phyloP scores from a whole-genome alignment of 2,888 invertebrate genomes.

The Aleiodes leptofemur region DNA sequence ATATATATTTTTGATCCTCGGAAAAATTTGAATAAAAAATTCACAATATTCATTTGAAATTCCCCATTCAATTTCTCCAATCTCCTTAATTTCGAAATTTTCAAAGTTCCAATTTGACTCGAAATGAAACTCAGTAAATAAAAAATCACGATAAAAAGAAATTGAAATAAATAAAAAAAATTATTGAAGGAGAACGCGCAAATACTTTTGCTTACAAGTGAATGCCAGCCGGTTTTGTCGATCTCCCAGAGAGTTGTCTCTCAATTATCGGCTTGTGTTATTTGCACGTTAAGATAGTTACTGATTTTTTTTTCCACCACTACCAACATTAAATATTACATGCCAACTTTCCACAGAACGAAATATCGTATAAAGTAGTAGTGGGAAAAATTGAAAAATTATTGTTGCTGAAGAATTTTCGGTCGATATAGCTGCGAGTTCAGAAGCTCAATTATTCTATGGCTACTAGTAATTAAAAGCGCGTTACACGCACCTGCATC shows the following conservation, averaged over 20 bases:
- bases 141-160: background rate
- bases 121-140: too few species aligned
- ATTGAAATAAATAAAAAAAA: slow-evolving; percentile 5
- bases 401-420: slow-evolving; percentile 14
- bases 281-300: slow-evolving; percentile 21
- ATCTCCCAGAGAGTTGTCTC: slow-evolving; percentile 36
- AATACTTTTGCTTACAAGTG: slow-evolving; percentile 28
- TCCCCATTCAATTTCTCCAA: too few species aligned
- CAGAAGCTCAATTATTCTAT: slow-evolving; percentile 21
- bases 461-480: background rate
- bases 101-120: too few species aligned
- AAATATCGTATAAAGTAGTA: background rate
- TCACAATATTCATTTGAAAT: too few species aligned
- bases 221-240: slow-evolving; percentile 45
- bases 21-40: too few species aligned
- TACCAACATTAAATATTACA: slow-evolving; percentile 4
- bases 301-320: slow-evolving; percentile 3
- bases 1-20: too few species aligned
- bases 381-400: slow-evolving; percentile 9
- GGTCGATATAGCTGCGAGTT: slow-evolving; percentile 6
- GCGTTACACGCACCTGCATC: too few species aligned
- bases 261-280: slow-evolving; percentile 43
- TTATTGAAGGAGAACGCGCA: slow-evolving; percentile 6
- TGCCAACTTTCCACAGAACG: slow-evolving; percentile 5
- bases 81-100: too few species aligned